Conservation (phyloP, 2,888 invertebrate species). For the Drosophila greeni region DNA sequence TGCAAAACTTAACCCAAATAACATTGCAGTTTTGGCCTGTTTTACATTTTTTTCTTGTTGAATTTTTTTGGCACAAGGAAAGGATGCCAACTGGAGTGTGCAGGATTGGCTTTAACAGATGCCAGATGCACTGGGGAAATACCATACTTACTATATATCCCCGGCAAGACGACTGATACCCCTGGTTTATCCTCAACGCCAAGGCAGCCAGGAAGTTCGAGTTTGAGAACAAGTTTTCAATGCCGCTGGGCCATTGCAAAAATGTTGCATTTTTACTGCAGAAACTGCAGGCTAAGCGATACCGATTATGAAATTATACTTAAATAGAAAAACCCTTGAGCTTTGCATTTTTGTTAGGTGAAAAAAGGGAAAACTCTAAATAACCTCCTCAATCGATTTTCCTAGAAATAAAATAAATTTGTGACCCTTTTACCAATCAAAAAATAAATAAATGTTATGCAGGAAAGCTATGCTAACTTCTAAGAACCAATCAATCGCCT, state of each 20-base stretch:
- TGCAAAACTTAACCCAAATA: conserved; percentile 53
- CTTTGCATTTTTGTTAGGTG: too few relatives aligned
- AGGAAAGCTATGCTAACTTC: not conserved
- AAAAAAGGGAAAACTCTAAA: too few relatives aligned
- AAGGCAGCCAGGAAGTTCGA: conserved; percentile 15
- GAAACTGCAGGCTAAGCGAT: not conserved
- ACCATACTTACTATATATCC: conserved; percentile 13
- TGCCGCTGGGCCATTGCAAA: conserved; percentile 12
- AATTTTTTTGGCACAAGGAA: not conserved
- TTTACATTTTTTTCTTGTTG: conserved; percentile 7
- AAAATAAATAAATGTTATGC: not conserved
- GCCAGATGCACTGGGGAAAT: conserved; percentile 5
- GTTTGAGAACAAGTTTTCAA: conserved; percentile 30
- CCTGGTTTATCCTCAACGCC: conserved; percentile 14
- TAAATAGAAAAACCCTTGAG: not conserved
- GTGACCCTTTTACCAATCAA: not conserved
- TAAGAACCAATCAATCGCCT: not conserved
- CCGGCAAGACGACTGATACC: conserved; percentile 9
- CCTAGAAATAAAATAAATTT: too few relatives aligned
- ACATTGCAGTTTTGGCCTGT: conserved; percentile 58
- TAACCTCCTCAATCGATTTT: too few relatives aligned
- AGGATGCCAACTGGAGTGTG: conserved; percentile 11
- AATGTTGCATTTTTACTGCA: conserved; percentile 2
- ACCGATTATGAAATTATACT: not conserved
- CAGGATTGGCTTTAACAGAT: conserved; percentile 16